Evolutionary conservation across 1,140 invertebrate genomes (phyloP).

Genomic region (Nasonia giraulti): DNA sequence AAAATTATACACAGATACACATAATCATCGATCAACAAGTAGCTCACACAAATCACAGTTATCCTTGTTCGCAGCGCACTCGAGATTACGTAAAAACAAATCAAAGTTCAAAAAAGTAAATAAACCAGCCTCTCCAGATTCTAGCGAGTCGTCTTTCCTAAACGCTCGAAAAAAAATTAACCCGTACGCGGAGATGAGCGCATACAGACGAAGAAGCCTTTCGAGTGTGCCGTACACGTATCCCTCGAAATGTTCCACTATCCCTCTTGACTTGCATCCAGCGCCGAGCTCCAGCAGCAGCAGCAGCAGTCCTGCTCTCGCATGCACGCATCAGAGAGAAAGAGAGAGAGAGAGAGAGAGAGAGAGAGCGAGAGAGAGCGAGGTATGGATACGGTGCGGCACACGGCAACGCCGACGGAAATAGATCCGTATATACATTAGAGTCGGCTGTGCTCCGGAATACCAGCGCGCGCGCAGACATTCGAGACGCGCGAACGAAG

Average conservation of each 20-base stretch:
- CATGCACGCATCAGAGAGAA: not conserved
- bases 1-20: too few species aligned
- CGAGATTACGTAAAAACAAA: not conserved
- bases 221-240: not conserved
- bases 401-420: conserved; percentile 20
- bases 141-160: too few species aligned
- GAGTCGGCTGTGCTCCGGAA: not conserved
- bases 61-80: not conserved
- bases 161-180: not conserved
- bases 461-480: not conserved
- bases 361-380: not conserved
- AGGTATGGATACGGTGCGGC: not conserved
- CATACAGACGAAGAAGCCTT: not conserved
- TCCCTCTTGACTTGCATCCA: not conserved
- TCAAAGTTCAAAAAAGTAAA: too few species aligned
- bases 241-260: not conserved
- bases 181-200: not conserved
- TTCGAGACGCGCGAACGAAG: conserved; percentile 1
- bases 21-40: too few species aligned
- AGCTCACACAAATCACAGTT: too few species aligned
- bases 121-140: too few species aligned
- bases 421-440: conserved; percentile 27
- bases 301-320: not conserved
- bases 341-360: too few species aligned
- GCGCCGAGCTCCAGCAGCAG: not conserved